Conservation (phyloP, 2,113 vertebrate species). For the Acrocephalus kingi region DNA sequence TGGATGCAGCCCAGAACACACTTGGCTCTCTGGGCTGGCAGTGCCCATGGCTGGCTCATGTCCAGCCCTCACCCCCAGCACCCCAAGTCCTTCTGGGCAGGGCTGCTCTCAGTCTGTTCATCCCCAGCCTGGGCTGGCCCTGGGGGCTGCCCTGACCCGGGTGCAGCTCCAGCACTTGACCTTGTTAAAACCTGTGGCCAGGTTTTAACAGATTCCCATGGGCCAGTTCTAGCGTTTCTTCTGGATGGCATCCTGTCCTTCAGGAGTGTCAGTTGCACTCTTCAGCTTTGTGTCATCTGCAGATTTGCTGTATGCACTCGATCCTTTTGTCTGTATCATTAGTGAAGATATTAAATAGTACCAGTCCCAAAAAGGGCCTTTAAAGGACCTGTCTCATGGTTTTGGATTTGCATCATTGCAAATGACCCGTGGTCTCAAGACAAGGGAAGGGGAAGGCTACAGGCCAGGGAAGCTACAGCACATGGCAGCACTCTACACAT, state of each 20-base stretch:
- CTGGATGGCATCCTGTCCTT: not conserved
- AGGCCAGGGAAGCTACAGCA: not conserved
- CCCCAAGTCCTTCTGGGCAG: not conserved
- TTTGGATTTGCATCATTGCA: not conserved
- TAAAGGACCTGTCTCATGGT: not conserved
- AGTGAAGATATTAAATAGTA: not conserved
- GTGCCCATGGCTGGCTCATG: not conserved
- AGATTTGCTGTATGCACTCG: not conserved
- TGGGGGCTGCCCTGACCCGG: not conserved
- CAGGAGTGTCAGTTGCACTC: not conserved
- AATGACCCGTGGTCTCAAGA: not conserved
- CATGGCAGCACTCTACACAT: not conserved
- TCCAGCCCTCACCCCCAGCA: not conserved
- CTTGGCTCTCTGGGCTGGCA: not conserved
- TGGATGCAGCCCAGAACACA: not conserved
- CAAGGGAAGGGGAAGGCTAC: not conserved
- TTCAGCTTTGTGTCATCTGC: not conserved
- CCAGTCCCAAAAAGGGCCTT: not conserved
- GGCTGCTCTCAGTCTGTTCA: not conserved
- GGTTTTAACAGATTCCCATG: accelerated
- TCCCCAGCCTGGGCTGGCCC: not conserved
- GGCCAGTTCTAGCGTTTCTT: accelerated
- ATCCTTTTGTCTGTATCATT: not conserved
- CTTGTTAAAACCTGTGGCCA: not conserved
- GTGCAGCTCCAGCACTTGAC: not conserved